These are phyloP conservation scores for Drymodes brunneopygia DNA, from an alignment of 2,113 vertebrate genomes.

Conservation along the genomic window DNA sequence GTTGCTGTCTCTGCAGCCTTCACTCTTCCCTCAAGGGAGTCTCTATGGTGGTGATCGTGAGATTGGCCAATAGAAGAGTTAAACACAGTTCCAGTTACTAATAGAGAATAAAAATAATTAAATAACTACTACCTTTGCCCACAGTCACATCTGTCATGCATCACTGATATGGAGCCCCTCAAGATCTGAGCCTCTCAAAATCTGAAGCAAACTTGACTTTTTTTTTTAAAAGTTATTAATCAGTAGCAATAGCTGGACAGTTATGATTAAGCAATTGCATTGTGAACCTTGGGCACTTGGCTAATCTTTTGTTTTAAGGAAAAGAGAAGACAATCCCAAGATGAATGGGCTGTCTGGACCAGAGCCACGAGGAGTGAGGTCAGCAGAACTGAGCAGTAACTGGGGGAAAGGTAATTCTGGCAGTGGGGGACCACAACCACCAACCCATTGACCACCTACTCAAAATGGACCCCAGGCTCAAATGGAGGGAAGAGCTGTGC, in stretches of 20 bases:
- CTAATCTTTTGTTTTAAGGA: not conserved
- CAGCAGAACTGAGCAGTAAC: not conserved
- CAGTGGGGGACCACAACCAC: not conserved
- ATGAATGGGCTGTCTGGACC: not conserved
- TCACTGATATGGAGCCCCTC: not conserved
- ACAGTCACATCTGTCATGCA: not conserved
- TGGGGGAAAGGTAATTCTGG: not conserved
- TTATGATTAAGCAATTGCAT: not conserved
- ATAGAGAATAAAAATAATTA: not conserved
- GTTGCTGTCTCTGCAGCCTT: not conserved
- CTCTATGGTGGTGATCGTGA: fast-evolving
- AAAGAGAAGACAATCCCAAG: not conserved
- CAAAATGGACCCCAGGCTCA: not conserved
- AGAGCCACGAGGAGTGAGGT: not conserved
- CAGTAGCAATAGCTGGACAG: not conserved
- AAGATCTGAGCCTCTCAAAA: not conserved
- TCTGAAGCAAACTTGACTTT: not conserved
- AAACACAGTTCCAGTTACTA: not conserved
- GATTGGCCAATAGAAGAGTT: not conserved
- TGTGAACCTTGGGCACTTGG: not conserved
- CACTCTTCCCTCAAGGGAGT: not conserved
- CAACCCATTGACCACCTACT: not conserved
- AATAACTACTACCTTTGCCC: not conserved
- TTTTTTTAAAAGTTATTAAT: not conserved
- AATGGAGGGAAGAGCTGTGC: not conserved